Evolutionary conservation across 2,113 vertebrate genomes (phyloP).

Genomic region (Lepidiolamprologus cunningtoni): DNA sequence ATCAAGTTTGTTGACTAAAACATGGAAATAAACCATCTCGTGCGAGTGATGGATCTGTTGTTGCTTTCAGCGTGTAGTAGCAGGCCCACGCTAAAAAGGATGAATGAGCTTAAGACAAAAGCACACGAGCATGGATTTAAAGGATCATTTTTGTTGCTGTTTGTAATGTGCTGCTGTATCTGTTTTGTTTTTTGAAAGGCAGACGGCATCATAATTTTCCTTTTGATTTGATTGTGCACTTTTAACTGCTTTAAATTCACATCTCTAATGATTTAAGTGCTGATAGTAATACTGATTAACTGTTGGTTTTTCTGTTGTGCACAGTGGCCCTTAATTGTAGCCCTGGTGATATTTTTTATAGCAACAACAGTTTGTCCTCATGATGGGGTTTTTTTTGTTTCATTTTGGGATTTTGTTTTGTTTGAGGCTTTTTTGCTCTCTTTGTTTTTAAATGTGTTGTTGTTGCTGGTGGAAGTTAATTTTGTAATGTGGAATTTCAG

Average conservation of each 20-base stretch:
- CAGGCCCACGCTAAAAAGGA: neutral
- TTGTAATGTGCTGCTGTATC: neutral
- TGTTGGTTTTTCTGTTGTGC: neutral
- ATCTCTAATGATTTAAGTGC: neutral
- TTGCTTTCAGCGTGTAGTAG: neutral
- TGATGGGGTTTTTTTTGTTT: neutral
- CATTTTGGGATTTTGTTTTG: neutral
- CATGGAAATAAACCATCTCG: neutral
- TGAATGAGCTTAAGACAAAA: neutral
- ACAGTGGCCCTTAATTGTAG: neutral
- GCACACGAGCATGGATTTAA: neutral
- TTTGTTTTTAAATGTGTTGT: neutral
- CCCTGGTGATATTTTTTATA: neutral
- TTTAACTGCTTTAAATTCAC: neutral
- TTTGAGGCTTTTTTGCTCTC: neutral
- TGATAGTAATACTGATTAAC: neutral
- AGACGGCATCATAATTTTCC: neutral
- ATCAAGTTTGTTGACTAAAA: neutral
- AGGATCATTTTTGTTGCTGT: neutral
- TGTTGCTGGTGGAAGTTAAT: neutral
- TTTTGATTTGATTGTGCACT: neutral
- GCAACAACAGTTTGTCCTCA: neutral
- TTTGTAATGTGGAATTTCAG: neutral
- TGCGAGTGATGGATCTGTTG: neutral
- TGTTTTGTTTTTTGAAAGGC: neutral